Conservation (phyloP, 2,797 vertebrate species). For the Dryobates pubescens region DNA sequence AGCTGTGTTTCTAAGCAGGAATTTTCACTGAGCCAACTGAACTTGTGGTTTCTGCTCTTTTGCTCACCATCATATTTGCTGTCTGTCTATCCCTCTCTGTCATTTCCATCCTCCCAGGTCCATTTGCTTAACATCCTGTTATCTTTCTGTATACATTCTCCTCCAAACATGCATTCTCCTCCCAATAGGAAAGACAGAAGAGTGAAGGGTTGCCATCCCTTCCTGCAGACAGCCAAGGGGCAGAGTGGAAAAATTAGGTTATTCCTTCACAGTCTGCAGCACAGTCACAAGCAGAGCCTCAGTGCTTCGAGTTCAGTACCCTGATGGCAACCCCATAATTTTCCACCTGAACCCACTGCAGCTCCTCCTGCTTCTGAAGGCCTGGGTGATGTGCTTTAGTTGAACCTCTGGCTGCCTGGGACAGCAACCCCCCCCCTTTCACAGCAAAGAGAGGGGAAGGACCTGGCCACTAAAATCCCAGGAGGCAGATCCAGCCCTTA, state of each 20-base stretch:
- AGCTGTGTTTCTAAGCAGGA: neutral
- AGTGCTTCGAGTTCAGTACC: neutral
- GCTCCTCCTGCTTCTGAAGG: neutral
- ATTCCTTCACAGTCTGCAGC: neutral
- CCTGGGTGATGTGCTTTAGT: neutral
- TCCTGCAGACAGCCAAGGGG: neutral
- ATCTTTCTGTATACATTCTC: neutral
- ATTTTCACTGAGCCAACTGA: neutral
- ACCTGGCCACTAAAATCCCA: neutral
- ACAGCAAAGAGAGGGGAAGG: neutral
- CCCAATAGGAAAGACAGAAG: neutral
- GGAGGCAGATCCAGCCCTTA: conserved; percentile 46
- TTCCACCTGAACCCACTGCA: neutral
- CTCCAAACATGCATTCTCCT: neutral
- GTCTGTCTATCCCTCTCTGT: neutral
- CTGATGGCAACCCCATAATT: neutral
- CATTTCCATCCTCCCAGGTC: neutral
- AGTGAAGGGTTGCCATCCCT: neutral
- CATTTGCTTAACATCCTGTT: neutral
- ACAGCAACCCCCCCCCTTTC: neutral
- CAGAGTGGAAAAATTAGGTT: neutral
- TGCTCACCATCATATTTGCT: neutral
- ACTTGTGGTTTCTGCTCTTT: neutral
- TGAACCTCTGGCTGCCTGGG: neutral
- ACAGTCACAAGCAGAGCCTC: neutral